phyloP scores from a whole-genome alignment of 2,797 vertebrate genomes.

The Galaxias olidus region DNA sequence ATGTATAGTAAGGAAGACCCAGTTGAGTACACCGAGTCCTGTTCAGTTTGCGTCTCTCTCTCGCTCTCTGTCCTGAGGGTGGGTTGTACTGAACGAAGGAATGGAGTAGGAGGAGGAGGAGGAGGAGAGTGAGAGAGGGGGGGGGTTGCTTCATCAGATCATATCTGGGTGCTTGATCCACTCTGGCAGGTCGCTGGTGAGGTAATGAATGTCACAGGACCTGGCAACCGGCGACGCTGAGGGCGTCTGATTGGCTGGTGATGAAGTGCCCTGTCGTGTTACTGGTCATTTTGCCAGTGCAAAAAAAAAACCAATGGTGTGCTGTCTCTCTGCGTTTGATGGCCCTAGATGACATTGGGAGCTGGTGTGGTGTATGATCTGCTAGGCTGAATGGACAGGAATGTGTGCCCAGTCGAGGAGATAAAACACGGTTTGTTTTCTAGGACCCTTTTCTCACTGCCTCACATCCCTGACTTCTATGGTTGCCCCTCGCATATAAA shows the following conservation, averaged over 20 bases:
- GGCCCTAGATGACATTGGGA: not conserved
- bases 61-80: too few relatives aligned
- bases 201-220: conserved; percentile 44
- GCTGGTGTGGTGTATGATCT: not conserved
- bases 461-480: too few relatives aligned
- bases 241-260: too few relatives aligned
- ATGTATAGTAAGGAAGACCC: too few relatives aligned
- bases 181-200: conserved; percentile 37
- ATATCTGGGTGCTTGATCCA: conserved; percentile 38
- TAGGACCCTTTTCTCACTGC: not conserved
- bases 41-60: too few relatives aligned
- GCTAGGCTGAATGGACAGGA: not conserved
- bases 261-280: too few relatives aligned
- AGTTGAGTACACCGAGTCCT: too few relatives aligned
- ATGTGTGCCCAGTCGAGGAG: not conserved
- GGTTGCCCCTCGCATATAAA: too few relatives aligned
- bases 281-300: too few relatives aligned
- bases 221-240: not conserved
- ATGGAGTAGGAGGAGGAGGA: conserved; percentile 28
- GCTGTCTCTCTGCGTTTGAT: not conserved
- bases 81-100: not conserved
- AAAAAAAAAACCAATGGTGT: not conserved
- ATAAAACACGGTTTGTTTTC: not conserved
- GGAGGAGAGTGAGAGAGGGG: not conserved
- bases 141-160: conserved; percentile 48